These are phyloP conservation scores for Apodemia mormo DNA, from an alignment of 2,888 invertebrate genomes.

Conservation along the genomic window DNA sequence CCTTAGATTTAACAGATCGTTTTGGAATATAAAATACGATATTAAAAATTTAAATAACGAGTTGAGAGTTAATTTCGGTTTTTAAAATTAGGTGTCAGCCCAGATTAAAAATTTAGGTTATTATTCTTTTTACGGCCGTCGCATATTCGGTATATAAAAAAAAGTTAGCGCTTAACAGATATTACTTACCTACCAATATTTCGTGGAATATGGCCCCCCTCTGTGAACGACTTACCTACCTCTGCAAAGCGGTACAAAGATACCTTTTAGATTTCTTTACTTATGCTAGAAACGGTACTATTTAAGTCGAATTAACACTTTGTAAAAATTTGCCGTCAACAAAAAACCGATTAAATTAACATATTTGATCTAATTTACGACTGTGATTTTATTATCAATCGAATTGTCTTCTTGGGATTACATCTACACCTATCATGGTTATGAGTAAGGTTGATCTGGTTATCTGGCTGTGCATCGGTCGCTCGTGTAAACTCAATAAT, in stretches of 20 bases:
- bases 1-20: conserved; percentile 36
- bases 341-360: too few relatives aligned
- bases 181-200: conserved; percentile 30
- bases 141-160: not conserved
- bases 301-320: too few relatives aligned
- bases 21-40: conserved; percentile 36
- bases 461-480: too few relatives aligned
- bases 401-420: too few relatives aligned
- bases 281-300: not conserved
- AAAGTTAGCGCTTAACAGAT: conserved; percentile 28
- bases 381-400: too few relatives aligned
- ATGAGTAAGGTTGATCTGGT: too few relatives aligned
- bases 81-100: conserved; percentile 30
- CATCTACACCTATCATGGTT: too few relatives aligned
- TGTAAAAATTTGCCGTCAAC: too few relatives aligned
- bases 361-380: too few relatives aligned
- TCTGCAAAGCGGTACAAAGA: conserved; percentile 14
- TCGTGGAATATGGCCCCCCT: conserved; percentile 39
- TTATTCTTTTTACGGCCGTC: conserved; percentile 24
- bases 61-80: conserved; percentile 35
- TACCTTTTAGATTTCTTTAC: not conserved
- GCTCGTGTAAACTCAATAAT: too few relatives aligned
- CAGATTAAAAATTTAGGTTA: conserved; percentile 32
- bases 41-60: conserved; percentile 39
- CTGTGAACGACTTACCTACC: conserved; percentile 36